Evolutionary conservation across 1,140 invertebrate species (phyloP).

Genomic region (Drosophila kikkawai): DNA sequence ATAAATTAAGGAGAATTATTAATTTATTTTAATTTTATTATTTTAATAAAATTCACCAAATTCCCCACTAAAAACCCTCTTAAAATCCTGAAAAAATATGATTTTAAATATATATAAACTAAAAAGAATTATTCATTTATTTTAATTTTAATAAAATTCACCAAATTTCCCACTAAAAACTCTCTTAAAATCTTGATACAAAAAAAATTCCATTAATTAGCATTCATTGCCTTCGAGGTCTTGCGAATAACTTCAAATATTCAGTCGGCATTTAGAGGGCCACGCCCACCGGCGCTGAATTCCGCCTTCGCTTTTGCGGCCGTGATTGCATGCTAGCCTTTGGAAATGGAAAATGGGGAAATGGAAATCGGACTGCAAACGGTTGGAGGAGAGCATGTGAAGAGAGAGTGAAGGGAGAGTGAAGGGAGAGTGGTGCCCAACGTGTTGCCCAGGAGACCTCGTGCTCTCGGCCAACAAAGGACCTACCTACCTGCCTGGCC

Average conservation of each 20-base stretch:
- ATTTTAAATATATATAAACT: too few species aligned
- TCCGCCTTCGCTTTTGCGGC: constrained; percentile 11
- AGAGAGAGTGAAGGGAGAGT: too few species aligned
- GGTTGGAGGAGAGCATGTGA: neutral
- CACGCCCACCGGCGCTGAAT: constrained; percentile 20
- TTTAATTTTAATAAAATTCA: too few species aligned
- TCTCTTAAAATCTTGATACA: too few species aligned
- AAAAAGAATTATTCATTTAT: too few species aligned
- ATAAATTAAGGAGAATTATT: too few species aligned
- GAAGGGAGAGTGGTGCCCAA: constrained; percentile 21
- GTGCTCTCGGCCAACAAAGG: constrained; percentile 22
- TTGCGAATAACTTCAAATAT: constrained; percentile 25
- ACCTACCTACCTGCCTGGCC: neutral
- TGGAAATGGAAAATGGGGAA: constrained; percentile 25
- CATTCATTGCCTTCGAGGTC: neutral
- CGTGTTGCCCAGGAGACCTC: constrained; percentile 44
- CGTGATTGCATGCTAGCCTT: constrained; percentile 39
- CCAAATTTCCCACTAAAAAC: too few species aligned
- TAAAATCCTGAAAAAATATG: too few species aligned
- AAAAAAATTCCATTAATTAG: constrained; percentile 18
- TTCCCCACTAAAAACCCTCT: too few species aligned
- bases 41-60: too few species aligned
- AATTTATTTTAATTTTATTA: too few species aligned
- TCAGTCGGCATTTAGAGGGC: constrained; percentile 21
- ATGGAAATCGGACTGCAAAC: constrained; percentile 23